Conservation (phyloP, 92 coral and sea anemone genomes). For the Phenganax stokvisi region DNA sequence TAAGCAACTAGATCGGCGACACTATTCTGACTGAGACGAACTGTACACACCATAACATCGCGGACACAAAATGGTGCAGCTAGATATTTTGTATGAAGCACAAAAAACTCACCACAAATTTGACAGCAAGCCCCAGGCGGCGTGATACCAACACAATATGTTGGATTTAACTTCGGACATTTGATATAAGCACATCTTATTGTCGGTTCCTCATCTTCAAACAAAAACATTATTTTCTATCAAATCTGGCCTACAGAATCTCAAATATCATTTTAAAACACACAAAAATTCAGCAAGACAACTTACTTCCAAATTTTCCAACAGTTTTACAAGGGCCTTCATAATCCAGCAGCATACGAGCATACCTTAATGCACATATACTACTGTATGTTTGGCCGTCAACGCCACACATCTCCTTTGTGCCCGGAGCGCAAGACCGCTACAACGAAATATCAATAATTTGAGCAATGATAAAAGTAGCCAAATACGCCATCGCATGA, state of each 20-base stretch:
- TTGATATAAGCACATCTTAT: conserved; percentile 64
- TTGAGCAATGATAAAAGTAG: background rate
- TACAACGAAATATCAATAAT: conserved; percentile 18
- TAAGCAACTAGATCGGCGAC: no score
- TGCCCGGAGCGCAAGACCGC: conserved; percentile 71
- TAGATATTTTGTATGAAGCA: no score
- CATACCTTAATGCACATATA: conserved; percentile 70
- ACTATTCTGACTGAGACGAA: no score
- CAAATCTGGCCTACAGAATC: background rate
- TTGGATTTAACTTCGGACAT: conserved; percentile 70
- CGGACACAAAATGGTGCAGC: no score
- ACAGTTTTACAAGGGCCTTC: conserved; percentile 78
- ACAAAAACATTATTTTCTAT: background rate
- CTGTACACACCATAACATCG: no score
- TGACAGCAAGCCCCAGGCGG: conserved; percentile 98
- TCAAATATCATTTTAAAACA: background rate
- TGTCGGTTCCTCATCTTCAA: conserved; percentile 29
- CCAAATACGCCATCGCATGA: background rate
- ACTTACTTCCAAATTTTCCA: conserved; percentile 60
- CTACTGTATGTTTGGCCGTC: conserved; percentile 93
- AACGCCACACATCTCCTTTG: conserved; percentile 69
- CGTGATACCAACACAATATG: conserved; percentile 67
- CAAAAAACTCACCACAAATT: conserved; percentile 69
- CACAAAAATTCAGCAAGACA: background rate
- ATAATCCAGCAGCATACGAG: conserved; percentile 78